A percentile compares a stretch with the other conserved stretches of the same genome.
phyloP scores from a whole-genome alignment of 2,888 invertebrate genomes.

The Theodoxus fluviatilis region DNA sequence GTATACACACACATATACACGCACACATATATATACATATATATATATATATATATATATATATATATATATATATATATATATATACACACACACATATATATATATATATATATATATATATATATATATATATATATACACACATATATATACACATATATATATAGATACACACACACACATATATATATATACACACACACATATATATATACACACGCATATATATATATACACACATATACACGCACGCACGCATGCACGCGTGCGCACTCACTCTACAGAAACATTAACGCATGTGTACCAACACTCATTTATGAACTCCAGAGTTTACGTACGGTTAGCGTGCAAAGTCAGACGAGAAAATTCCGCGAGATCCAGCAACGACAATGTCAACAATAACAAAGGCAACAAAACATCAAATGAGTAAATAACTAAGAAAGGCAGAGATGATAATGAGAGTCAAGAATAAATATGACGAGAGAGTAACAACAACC shows the following conservation, averaged over 20 bases:
- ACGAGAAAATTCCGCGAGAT: background rate
- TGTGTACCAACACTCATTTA: background rate
- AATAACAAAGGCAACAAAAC: background rate
- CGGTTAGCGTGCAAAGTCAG: too few relatives aligned
- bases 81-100: constrained; percentile 9
- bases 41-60: background rate
- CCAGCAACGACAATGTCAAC: background rate
- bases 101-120: background rate
- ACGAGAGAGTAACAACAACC: too few relatives aligned
- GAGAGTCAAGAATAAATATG: too few relatives aligned
- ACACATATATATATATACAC: background rate
- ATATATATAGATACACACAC: background rate
- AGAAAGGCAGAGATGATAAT: background rate
- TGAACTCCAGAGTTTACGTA: too few relatives aligned
- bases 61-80: background rate
- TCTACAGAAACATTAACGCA: background rate
- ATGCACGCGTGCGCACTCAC: background rate
- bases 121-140: constrained; percentile 14
- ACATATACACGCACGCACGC: background rate
- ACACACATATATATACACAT: constrained; percentile 10
- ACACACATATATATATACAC: constrained; percentile 32
- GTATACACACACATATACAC: background rate
- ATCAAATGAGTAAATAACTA: background rate
- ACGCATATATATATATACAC: constrained; percentile 31
- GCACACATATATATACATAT: constrained; percentile 13